These are phyloP conservation scores for Epinephelus fuscoguttatus DNA, from an alignment of 2,113 vertebrate genomes.

Conservation along the genomic window DNA sequence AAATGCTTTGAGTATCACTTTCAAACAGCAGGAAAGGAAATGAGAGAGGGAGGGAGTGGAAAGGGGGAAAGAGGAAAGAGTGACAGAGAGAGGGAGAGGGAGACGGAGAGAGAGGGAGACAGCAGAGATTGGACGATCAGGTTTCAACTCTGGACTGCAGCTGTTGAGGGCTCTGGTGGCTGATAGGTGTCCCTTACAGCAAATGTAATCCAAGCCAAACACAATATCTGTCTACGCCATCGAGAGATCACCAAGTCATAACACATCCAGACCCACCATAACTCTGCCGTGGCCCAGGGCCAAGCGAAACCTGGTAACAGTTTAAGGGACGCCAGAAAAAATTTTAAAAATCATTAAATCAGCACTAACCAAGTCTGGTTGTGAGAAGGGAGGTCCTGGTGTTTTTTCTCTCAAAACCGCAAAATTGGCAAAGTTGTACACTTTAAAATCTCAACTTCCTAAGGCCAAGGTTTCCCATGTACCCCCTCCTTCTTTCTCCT, in stretches of 20 bases:
- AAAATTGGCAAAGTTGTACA: not conserved
- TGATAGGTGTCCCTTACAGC: constrained; percentile 70
- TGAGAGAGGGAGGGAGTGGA: constrained; percentile 25
- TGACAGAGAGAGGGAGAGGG: constrained; percentile 26
- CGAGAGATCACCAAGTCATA: constrained; percentile 75
- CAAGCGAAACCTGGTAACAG: constrained; percentile 1
- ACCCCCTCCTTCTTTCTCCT: constrained; percentile 14
- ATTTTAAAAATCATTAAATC: not conserved
- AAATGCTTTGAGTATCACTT: constrained; percentile 74
- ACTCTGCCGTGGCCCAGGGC: constrained; percentile 36
- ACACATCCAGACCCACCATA: constrained; percentile 68
- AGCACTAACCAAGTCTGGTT: not conserved
- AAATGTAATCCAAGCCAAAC: constrained; percentile 77
- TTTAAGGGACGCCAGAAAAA: not conserved
- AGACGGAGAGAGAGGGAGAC: constrained; percentile 28
- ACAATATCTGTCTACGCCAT: constrained; percentile 70
- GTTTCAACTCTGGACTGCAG: constrained; percentile 74
- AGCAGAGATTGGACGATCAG: constrained; percentile 54
- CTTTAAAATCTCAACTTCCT: constrained; percentile 16
- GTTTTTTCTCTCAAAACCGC: not conserved
- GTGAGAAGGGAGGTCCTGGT: not conserved
- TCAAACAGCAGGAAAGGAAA: constrained; percentile 77
- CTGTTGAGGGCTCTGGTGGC: constrained; percentile 72
- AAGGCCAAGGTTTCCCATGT: not conserved
- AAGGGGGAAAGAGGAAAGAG: constrained; percentile 22